Base-by-base conservation (phyloP, 2,797 vertebrate genomes). In the Myripristis murdjan region DNA sequence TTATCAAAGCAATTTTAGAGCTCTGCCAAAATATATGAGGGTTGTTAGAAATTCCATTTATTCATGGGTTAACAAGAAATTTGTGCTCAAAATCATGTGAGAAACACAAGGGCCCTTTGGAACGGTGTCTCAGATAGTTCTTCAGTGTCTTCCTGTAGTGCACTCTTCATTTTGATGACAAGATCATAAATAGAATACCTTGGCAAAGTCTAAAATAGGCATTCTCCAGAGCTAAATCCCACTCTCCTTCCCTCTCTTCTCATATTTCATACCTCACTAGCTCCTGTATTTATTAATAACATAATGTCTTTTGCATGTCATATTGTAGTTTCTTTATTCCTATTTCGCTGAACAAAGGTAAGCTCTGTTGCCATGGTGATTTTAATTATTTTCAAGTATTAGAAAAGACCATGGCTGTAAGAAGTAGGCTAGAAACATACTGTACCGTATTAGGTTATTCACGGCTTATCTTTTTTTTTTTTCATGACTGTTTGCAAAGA, bases 341-440 rank as follows among this genome's bases (percentile, higher is more conserved):
- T 77, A 84, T 91, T 91, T 88, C 80, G 81, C 85, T 82, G 77
- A 88, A 86, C 75, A 87, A 87, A 88, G 86, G 82, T 85, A 82
- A 55, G 66, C 72, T 81, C 74, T 70, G 87, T 91, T 90, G 87
- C 93, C 83, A 90, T 92, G 88, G 93, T 79, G 87, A 93, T 90
- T 87, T 78, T 69, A 87, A 89, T 89, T 90, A 87, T 79, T 85
- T 89, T 69, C 74, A 87, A 84, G 74, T 84, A 82, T 82, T 85
- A 76, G 33, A 83, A 81, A 72, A 91, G 79, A 81, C 83, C 82
- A 75, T 79, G 72, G 71, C 66, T 86, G 18, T n/a, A 66, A 77
- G 63, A 82, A 84, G 83, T 70, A 82, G 57, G 53, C 35, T 48
- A 60, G 52, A 67, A 72, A 77, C 52, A 79, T 81, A 60, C 70